phyloP scores from a whole-genome alignment of 2,113 vertebrate genomes.

The Siphamia tubifer region DNA sequence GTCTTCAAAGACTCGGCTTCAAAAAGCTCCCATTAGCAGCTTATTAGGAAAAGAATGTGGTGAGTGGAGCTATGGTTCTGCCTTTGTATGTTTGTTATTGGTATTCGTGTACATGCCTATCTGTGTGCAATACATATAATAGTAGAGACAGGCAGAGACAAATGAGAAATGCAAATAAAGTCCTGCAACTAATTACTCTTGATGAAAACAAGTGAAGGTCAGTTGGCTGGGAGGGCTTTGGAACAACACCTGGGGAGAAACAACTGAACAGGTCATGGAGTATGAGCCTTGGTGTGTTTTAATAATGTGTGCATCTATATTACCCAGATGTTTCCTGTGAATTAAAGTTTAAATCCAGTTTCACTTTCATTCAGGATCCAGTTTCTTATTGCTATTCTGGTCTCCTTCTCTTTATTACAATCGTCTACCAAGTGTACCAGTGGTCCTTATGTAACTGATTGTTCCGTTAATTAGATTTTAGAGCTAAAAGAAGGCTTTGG shows the following conservation, averaged over 20 bases:
- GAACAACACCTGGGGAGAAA: background rate
- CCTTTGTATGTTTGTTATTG: background rate
- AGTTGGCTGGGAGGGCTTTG: background rate
- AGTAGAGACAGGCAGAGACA: slow-evolving; percentile 7
- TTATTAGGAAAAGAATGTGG: background rate
- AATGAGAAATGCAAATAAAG: slow-evolving; percentile 10
- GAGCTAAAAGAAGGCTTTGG: no score
- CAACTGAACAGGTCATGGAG: background rate
- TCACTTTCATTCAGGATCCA: no score
- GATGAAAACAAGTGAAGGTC: slow-evolving; percentile 24
- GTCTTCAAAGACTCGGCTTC: background rate
- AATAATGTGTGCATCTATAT: no score
- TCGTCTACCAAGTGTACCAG: no score
- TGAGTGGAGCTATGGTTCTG: background rate
- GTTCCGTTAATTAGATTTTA: no score
- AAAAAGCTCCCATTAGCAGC: background rate
- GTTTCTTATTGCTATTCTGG: no score
- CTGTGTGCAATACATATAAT: background rate
- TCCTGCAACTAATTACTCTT: background rate
- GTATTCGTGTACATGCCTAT: background rate
- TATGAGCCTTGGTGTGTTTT: no score
- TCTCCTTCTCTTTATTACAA: no score
- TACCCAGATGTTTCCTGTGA: no score
- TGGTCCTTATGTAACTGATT: no score
- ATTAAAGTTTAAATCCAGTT: no score